Evolutionary conservation across 1,140 invertebrate species (phyloP), one percentile per base, ranked within the genome.

Genomic region (Centruroides vittatus): DNA sequence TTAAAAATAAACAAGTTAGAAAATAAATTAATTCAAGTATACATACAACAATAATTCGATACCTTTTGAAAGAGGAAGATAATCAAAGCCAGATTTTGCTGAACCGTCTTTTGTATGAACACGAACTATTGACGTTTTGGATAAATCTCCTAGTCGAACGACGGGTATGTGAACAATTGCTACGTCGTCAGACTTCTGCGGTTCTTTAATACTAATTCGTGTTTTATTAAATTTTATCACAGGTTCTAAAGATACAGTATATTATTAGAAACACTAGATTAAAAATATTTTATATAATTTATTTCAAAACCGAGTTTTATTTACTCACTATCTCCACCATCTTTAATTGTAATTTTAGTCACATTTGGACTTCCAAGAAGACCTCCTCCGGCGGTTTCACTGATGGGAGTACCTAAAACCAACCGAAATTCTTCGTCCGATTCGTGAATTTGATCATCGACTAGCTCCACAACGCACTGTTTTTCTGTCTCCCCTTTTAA

Each of bases 51-150:
- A 55, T 55, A 35, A 55, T 49, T 46, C 49, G 57, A 58, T 65
- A 76, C 75, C 72, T 69, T 68, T 74, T 51, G 72, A 73, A 41
- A 75, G 67, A 3, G 70, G 69, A 56, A 73, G 67, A 61, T 76
- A 78, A 67, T 78, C 75, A 41, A 66, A 66, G 10, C 73, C 75
- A 51, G 74, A 68, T 50, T 68, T 67, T 36, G 77, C 77, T 35
- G 74, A 73, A 6, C 73, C 76, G 68, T 77, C 74, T 58, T 73
- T 72, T 3, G 76, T 76, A 56, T 71, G 68, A n/a, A 77, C 69
- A 48, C 70, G 63, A 12, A 78, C 70, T 34, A 71, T 66, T 4
- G 73, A 73, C 3, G 69, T 70, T 58, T 70, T 67, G 9, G 72
- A 72, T 9, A 72, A 61, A 66, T 78, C 76, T 11, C 77, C 77